Evolutionary conservation across 2,797 vertebrate species (phyloP), one percentile per base, ranked within the genome.

Genomic region (Margarornis squamiger): DNA sequence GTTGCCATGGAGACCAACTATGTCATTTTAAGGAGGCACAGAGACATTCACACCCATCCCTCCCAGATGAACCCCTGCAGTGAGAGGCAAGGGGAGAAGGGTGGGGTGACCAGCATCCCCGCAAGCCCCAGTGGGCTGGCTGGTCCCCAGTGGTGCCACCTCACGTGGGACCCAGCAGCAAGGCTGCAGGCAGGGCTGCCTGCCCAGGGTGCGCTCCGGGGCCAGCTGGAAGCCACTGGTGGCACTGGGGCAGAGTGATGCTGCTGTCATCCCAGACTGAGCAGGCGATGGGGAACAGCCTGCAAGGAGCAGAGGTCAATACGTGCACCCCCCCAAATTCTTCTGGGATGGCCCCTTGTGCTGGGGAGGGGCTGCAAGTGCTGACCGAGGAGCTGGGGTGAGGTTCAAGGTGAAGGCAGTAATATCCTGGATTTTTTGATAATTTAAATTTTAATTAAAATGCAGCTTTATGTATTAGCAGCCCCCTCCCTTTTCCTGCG

Each of bases 1-100:
- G 97, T 98, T 97, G 96, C 97, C 91, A 97, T 98, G 96, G 97
- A 97, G 94, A 98, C 90, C 9, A 32, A 57, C 90, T 48, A 66
- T 97, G 91, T 97, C 88, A 88, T 96, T 94, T 95, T 91, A 95
- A 97, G 95, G 96, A 95, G 74, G 93, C 79, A 7, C 86, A 1
- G 79, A 95, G 74, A 52, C 86, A 20, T 88, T 83, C n/a, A 1
- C 88, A 43, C 61, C 73, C 86, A 5, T n/a, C 78, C 61, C 52
- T 57, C 51, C 58, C 1, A 1, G 15, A 34, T 39, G 41, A 76
- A 26, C 57, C 89, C 81, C 66, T 3, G 67, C 55, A 18, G 34
- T 0, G 0, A 52, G 46, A 85, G 61, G 63, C 0, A 2, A 43
- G 38, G 29, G 26, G 7, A 32, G 21, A 0, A 0, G 12, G 8